Evolutionary conservation across 2,888 invertebrate species (phyloP), one percentile per base, ranked within the genome.

Genomic region (Mimumesa dahlbomi): DNA sequence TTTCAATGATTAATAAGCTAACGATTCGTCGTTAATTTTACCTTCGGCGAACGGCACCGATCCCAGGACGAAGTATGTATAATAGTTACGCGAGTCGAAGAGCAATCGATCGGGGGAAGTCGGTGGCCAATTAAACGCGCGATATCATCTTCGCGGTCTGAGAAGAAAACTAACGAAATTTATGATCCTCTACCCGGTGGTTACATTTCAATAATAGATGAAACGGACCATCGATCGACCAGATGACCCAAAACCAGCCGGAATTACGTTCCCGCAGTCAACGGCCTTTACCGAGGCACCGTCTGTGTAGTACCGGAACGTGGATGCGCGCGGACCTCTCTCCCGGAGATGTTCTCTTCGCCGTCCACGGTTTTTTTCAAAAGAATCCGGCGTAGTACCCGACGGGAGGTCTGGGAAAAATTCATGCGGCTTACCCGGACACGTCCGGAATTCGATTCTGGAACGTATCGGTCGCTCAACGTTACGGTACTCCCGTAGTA

Each of bases 371-470:
- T 43, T 21, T 13, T 21, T 34, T 29, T 54, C 25, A 31, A n/a
- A 29, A 13, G 21, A 18, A 57, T 21, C 19, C 38, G 13, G 29
- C 9, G 11, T 16, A 14, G 45, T 36, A 42, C 22, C 43, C 21
- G 36, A 22, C 31, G 16, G 38, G 13, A 38, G 25, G 16, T 16
- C 18, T 16, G 29, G 46, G 46, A 64, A 70, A 70, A 64, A 72
- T 72, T 72, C 70, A 64, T 64, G 72, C 13, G 59, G 70, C 59
- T 61, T 31, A 52, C 21, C 13, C 49, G 59, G 64, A 52, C 70
- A 64, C 52, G 70, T 70, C 50, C 64, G 70, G 70, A 70, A 72
- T 72, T 70, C 72, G 71, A 73, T 73, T 66, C 72, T 38, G 56
- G 62, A 66, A 58, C 57, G 65, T 71, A 57, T 52, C 34, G 31